Evolutionary conservation across 2,113 vertebrate genomes (phyloP).

Genomic region (Microtus pennsylvanicus): DNA sequence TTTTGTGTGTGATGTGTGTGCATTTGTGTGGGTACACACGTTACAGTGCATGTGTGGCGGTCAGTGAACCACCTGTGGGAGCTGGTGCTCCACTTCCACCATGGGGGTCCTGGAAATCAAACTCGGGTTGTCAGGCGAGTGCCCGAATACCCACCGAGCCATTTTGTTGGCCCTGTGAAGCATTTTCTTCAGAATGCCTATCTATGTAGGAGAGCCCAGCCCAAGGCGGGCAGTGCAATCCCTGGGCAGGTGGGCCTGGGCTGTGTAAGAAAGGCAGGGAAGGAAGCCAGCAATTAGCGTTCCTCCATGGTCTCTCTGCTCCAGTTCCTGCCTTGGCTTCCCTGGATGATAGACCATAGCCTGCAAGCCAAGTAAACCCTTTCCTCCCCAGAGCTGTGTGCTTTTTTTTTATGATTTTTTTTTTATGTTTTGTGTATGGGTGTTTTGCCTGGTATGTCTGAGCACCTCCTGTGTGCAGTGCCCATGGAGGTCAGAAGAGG

Average conservation of each 20-base stretch:
- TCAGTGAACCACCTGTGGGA: background rate
- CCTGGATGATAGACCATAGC: background rate
- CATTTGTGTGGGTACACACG: background rate
- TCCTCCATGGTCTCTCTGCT: background rate
- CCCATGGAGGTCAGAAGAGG: background rate
- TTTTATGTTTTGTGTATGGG: background rate
- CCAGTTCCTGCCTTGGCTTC: background rate
- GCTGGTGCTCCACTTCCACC: background rate
- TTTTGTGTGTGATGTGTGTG: background rate
- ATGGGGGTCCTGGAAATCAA: background rate
- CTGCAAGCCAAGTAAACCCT: background rate
- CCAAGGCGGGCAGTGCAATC: background rate
- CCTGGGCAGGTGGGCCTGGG: background rate
- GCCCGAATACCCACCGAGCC: background rate
- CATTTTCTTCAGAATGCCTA: background rate
- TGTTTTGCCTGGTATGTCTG: background rate
- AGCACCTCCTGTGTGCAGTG: background rate
- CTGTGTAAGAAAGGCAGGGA: background rate
- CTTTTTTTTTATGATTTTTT: background rate
- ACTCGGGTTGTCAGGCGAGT: background rate
- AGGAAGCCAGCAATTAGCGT: background rate
- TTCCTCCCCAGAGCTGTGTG: background rate
- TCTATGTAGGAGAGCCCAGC: background rate
- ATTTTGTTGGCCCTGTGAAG: background rate
- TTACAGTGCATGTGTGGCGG: background rate